Evolutionary conservation across 2,113 vertebrate species (phyloP).

Genomic region (Seriola aureovittata): DNA sequence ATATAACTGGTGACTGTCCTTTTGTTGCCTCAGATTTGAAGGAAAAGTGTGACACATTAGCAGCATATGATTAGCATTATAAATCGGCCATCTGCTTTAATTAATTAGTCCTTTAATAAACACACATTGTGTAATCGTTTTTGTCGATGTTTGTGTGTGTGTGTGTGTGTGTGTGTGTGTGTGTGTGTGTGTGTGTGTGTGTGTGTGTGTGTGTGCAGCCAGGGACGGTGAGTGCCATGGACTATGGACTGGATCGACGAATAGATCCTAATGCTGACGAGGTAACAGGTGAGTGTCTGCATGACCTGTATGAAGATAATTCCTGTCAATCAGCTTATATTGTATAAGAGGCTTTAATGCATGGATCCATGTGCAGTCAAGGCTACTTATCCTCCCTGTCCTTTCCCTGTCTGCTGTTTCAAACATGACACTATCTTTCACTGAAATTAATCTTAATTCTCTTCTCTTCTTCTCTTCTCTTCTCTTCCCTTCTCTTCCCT

Average conservation of each 20-base stretch:
- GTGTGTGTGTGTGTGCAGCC: slow-evolving; percentile 83
- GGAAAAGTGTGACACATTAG: background rate
- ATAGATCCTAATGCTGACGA: slow-evolving; percentile 89
- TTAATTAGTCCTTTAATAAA: slow-evolving; percentile 41
- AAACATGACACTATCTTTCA: slow-evolving; percentile 7
- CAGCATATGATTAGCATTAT: slow-evolving; percentile 44
- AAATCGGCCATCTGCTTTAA: slow-evolving; percentile 50
- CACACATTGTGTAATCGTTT: slow-evolving; percentile 8
- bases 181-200: slow-evolving; percentile 37
- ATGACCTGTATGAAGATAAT: slow-evolving; percentile 55
- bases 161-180: slow-evolving; percentile 40
- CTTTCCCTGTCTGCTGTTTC: slow-evolving; percentile 8
- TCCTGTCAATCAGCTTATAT: slow-evolving; percentile 69
- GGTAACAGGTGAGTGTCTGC: slow-evolving; percentile 89
- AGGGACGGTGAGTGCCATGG: slow-evolving; percentile 89
- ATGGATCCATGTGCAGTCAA: slow-evolving; percentile 23
- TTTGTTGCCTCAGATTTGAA: slow-evolving; percentile 18
- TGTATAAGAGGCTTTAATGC: slow-evolving; percentile 69
- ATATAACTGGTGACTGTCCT: background rate
- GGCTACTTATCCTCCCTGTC: background rate
- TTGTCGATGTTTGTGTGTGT: slow-evolving; percentile 13
- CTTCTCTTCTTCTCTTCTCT: background rate
- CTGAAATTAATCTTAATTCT: slow-evolving; percentile 12
- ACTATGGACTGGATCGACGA: slow-evolving; percentile 91
- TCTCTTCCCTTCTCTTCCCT: slow-evolving; percentile 2